phyloP scores from a whole-genome alignment of 1,140 invertebrate genomes.

The Zaprionus africanus region DNA sequence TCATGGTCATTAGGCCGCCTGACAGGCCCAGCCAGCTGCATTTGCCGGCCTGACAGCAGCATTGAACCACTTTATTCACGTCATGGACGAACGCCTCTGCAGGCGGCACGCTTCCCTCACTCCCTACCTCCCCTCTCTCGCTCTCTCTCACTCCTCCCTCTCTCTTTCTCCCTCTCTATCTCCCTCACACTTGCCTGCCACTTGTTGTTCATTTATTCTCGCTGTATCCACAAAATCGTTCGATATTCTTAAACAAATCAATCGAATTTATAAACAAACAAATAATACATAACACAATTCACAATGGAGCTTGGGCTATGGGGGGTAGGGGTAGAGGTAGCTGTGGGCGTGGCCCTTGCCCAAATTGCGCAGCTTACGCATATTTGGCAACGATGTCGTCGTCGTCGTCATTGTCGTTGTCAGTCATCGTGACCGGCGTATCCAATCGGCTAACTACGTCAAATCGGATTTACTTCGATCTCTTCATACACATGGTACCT shows the following conservation, averaged over 20 bases:
- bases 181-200: not conserved
- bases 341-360: constrained; percentile 17
- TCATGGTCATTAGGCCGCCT: constrained; percentile 39
- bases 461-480: constrained; percentile 28
- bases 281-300: constrained; percentile 31
- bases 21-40: constrained; percentile 25
- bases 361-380: constrained; percentile 48
- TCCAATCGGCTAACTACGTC: constrained; percentile 39
- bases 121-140: no score
- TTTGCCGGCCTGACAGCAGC: constrained; percentile 1
- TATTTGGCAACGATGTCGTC: constrained; percentile 39
- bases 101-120: not conserved
- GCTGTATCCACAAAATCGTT: not conserved
- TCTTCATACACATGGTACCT: not conserved
- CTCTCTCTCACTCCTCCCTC: not conserved
- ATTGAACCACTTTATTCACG: constrained; percentile 9
- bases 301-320: not conserved
- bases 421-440: constrained; percentile 41
- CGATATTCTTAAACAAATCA: constrained; percentile 42
- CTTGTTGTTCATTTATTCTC: constrained; percentile 4
- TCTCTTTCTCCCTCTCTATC: not conserved
- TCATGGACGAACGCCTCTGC: constrained; percentile 20
- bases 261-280: constrained; percentile 37
- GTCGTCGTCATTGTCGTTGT: not conserved
- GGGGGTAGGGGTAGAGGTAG: not conserved